These are phyloP conservation scores for Poeciliopsis turrubarensis DNA, from an alignment of 2,113 vertebrate genomes.

Conservation along the genomic window DNA sequence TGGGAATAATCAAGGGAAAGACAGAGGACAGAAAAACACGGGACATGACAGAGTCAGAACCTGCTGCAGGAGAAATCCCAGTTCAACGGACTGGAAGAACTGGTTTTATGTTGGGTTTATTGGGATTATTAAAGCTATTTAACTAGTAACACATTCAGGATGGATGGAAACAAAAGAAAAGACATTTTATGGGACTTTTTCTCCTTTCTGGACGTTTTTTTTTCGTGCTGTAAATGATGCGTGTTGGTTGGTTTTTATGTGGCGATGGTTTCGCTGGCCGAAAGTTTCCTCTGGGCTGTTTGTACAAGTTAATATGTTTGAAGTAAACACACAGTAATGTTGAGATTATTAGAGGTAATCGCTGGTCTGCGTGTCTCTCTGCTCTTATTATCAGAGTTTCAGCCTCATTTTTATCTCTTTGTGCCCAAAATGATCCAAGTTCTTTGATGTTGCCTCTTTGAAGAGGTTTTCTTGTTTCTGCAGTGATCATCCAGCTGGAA, in stretches of 20 bases:
- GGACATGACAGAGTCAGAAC: constrained; percentile 5
- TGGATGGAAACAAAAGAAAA: too few relatives aligned
- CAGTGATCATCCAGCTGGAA: background rate
- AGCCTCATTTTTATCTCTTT: background rate
- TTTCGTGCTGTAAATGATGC: too few relatives aligned
- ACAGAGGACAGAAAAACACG: too few relatives aligned
- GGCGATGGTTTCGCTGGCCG: background rate
- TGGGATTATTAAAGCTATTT: constrained; percentile 10
- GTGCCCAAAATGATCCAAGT: background rate
- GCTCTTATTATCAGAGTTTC: background rate
- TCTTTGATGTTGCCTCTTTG: constrained; percentile 3
- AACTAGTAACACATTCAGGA: too few relatives aligned
- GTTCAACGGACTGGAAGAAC: constrained; percentile 63
- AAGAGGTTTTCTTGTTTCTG: too few relatives aligned
- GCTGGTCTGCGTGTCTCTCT: background rate
- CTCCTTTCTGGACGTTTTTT: background rate
- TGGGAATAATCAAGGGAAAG: too few relatives aligned
- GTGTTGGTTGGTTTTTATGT: background rate
- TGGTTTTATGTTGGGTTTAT: constrained; percentile 59
- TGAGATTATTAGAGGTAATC: background rate
- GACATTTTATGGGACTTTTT: too few relatives aligned
- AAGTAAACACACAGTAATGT: background rate
- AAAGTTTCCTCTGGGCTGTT: background rate
- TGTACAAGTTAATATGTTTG: background rate
- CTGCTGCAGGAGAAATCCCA: constrained; percentile 34